Base-by-base conservation (phyloP, 2,113 vertebrate genomes). In the Platanista minor region DNA sequence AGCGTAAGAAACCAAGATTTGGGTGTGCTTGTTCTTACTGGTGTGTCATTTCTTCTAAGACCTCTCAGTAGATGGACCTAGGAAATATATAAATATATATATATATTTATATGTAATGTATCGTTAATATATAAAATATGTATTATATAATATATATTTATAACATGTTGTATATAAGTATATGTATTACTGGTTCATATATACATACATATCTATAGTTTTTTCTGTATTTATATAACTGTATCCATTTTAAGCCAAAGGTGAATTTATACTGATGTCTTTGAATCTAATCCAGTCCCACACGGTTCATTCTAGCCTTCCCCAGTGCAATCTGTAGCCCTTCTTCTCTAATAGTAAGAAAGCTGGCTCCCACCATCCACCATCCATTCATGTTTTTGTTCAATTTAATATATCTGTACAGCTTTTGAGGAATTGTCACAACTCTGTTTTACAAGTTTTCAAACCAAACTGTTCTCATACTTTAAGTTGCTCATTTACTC, bases 401-500 rank as follows among this genome's bases (percentile, higher is more conserved):
- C 41, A 64, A 6, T 33, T 80, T 36, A n/a, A 27, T 82, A 20
- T 69, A 62, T 8, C 17, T 88, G 13, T 39, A 72, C 17, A 93
- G 86, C 71, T 87, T 84, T 93, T 90, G 61, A 87, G 90, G 69
- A 78, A 39, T 93, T 84, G 9, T 87, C 33, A 57, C 71, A 89
- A 41, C 8, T 94, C 36, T 91, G 7, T 61, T 75, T 71, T 72
- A 77, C 9, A 91, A 49, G 4, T 77, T 81, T 75, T 64, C 41
- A 87, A 83, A 59, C 54, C 54, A 91, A 54, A 80, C 41, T 62
- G 4, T 67, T 84, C n/a, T 93, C 18, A 25, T 43, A n/a, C 39
- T 77, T 85, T 74, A 92, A 87, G 71, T 80, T 90, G 13, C 59
- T 74, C 33, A n/a, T 59, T 93, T 71, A 31, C 27, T 90, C 57